phyloP scores from a whole-genome alignment of 2,113 vertebrate genomes.

The Amphiprion ocellaris region DNA sequence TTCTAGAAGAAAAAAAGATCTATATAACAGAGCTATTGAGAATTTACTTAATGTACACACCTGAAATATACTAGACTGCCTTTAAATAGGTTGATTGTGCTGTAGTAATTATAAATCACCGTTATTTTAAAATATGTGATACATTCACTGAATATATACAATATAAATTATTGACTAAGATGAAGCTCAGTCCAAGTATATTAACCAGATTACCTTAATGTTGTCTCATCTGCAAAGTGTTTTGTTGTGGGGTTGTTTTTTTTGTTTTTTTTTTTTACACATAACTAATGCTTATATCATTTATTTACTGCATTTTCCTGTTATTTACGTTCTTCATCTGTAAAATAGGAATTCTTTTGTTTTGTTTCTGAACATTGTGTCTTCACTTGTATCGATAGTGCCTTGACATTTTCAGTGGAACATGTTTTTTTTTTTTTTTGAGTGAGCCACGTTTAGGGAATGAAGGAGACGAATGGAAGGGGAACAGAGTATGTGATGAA shows the following conservation, averaged over 20 bases:
- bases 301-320: conserved; percentile 21
- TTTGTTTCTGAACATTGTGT: conserved; percentile 63
- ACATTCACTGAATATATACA: background rate
- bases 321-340: conserved; percentile 27
- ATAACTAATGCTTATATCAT: conserved; percentile 22
- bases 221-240: conserved; percentile 34
- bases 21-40: too few species aligned
- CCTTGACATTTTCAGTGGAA: conserved; percentile 76
- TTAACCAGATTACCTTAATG: conserved; percentile 37
- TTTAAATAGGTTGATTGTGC: conserved; percentile 45
- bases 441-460: conserved; percentile 25
- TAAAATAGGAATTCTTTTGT: conserved; percentile 1
- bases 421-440: conserved; percentile 3
- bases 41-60: background rate
- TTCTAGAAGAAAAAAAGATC: background rate
- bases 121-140: conserved; percentile 5
- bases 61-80: conserved; percentile 20
- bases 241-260: conserved; percentile 9
- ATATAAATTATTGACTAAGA: background rate
- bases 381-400: conserved; percentile 79
- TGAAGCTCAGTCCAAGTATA: conserved; percentile 6
- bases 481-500: conserved; percentile 30
- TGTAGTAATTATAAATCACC: conserved; percentile 20
- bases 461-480: conserved; percentile 17
- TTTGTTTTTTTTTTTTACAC: conserved; percentile 12